Conservation (phyloP, 2,888 invertebrate species). For the Hermaeophaga mercurialis region DNA sequence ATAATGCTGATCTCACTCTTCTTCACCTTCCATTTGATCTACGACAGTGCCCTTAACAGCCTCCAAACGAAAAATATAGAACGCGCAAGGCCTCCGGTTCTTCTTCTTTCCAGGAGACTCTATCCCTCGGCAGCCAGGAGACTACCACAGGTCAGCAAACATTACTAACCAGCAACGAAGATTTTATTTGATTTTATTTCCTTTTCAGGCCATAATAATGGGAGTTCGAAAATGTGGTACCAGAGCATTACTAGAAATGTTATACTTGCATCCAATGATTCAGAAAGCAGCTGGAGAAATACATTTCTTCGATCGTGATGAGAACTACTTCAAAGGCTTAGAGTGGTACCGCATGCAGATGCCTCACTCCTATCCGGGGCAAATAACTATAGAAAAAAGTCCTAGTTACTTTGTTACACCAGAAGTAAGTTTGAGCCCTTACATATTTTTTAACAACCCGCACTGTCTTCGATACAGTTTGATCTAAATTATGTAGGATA, state of each 20-base stretch:
- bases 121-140: conserved; percentile 68
- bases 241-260: conserved; percentile 92
- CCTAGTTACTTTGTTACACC: conserved; percentile 97
- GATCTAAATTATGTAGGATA: no score
- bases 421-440: conserved; percentile 81
- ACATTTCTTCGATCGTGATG: conserved; percentile 95
- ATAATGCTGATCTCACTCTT: conserved; percentile 81
- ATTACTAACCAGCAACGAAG: no score
- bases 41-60: conserved; percentile 83
- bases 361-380: conserved; percentile 90
- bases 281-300: conserved; percentile 94
- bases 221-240: conserved; percentile 98
- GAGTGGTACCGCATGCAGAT: conserved; percentile 96
- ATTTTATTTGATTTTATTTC: no score
- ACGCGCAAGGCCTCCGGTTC: conserved; percentile 51
- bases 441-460: no score
- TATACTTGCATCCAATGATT: conserved; percentile 90
- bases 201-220: conserved; percentile 78
- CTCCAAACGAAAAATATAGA: conserved; percentile 63
- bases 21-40: conserved; percentile 83
- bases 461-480: no score
- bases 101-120: conserved; percentile 52
- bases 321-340: conserved; percentile 88
- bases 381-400: conserved; percentile 96
- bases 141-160: conserved; percentile 61